Conservation (phyloP, 2,797 vertebrate species). For the Pseudotriccus pelzelni region DNA sequence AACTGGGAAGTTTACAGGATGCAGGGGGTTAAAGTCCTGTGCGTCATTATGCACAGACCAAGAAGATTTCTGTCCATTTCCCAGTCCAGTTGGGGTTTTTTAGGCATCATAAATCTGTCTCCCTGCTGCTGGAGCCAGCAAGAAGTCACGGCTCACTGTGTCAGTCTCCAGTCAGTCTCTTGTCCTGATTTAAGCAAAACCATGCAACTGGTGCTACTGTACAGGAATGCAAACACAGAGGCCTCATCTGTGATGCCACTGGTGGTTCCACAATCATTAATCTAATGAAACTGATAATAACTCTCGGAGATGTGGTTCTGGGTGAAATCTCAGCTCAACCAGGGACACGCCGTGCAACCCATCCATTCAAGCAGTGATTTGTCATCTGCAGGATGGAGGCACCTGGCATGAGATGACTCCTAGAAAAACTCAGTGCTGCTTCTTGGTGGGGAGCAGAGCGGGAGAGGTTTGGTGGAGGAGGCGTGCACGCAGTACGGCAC, state of each 20-base stretch:
- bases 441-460: background rate
- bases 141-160: constrained; percentile 13
- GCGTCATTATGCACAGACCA: constrained; percentile 3
- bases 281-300: constrained; percentile 56
- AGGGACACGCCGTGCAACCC: constrained; percentile 8
- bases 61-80: constrained; percentile 47
- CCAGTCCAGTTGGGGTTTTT: constrained; percentile 11
- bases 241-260: constrained; percentile 49
- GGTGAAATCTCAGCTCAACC: constrained; percentile 53
- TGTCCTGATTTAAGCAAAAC: constrained; percentile 42
- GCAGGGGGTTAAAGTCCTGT: background rate
- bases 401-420: constrained; percentile 10
- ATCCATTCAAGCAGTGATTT: constrained; percentile 27
- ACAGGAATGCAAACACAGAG: constrained; percentile 13
- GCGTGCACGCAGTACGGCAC: background rate
- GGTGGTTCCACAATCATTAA: constrained; percentile 50
- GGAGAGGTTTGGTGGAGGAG: background rate
- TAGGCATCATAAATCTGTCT: constrained; percentile 31
- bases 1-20: background rate
- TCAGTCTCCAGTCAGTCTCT: constrained; percentile 25
- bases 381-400: constrained; percentile 35
- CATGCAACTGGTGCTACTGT: constrained; percentile 55
- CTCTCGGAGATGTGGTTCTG: constrained; percentile 54
- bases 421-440: background rate
- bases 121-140: background rate